Base-by-base conservation (phyloP, 1,140 invertebrate genomes). In the Heliothis virescens region DNA sequence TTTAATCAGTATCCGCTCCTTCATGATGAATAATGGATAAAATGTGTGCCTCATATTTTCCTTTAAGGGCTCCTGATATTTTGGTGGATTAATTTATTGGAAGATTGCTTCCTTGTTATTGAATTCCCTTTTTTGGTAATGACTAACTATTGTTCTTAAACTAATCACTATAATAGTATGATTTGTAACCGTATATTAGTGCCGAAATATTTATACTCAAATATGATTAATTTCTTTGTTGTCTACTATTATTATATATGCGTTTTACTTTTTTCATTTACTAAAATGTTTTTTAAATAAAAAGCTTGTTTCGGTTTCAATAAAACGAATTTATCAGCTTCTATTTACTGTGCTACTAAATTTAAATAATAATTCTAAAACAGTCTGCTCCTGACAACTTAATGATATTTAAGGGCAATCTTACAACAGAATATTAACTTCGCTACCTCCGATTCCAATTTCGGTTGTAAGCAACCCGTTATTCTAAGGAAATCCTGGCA, bases 11-110 rank as follows among this genome's bases (percentile, higher is more conserved):
- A 48, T 18, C 34, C 26, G 59, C 62, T 65, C 11, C 62, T 65
- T 47, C 62, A 65, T 65, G 41, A 65, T 48, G 62, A 65, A 65
- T 65, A 65, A 65, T 65, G 62, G 62, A 65, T 65, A 47, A 65
- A 65, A 65, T 65, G 12, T 65, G 41, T 65, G n/a, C 15, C 41
- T 65, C 62, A 65, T 48, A 65, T 65, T 48, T 65, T 65, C 15
- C 62, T 48, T 48, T 65, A 18, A 16, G n/a, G 62, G 62, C 2
- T 26, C 21, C 34, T 65, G 62, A 48, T 65, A 48, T 65, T 65
- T 47, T 65, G n/a, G 41, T 3, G 41, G 59, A 62, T 29, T 34
- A 62, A 48, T 65, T 65, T 48, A 18, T 67, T 48, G n/a, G 16
- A 48, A 41, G 16, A 67, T 67, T 67, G 41, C 41, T 50, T 48